Conservation (phyloP, 2,113 vertebrate genomes). For the Anguilla rostrata region DNA sequence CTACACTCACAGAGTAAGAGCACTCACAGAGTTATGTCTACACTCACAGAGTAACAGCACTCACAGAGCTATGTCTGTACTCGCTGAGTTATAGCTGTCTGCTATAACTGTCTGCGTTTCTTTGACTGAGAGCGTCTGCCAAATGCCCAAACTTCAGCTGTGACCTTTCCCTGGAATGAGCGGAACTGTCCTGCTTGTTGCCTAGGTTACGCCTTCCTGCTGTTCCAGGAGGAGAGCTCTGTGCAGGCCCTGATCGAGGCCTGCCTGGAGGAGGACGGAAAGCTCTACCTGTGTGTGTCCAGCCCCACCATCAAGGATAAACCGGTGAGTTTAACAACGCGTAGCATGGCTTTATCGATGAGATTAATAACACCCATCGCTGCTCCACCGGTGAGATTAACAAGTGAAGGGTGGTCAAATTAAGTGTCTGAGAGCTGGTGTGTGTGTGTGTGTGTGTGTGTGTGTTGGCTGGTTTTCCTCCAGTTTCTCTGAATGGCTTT, state of each 20-base stretch:
- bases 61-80: no score
- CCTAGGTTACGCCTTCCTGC: conserved; percentile 94
- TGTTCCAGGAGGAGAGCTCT: conserved; percentile 97
- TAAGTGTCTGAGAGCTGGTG: background rate
- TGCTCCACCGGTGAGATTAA: conserved; percentile 84
- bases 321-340: conserved; percentile 78
- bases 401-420: background rate
- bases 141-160: no score
- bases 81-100: no score
- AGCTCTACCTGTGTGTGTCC: conserved; percentile 97
- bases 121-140: no score
- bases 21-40: no score
- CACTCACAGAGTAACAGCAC: no score
- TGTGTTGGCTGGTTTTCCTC: no score
- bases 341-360: conserved; percentile 88
- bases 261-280: conserved; percentile 95
- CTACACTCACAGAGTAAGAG: no score
- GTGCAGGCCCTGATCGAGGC: conserved; percentile 96
- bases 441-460: no score
- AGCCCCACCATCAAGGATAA: conserved; percentile 99
- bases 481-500: no score
- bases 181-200: conserved; percentile 32
- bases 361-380: conserved; percentile 51
- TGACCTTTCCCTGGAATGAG: background rate
- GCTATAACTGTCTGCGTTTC: no score